Base-by-base conservation (phyloP, 1,140 invertebrate genomes). In the Cyclargus thomasi region DNA sequence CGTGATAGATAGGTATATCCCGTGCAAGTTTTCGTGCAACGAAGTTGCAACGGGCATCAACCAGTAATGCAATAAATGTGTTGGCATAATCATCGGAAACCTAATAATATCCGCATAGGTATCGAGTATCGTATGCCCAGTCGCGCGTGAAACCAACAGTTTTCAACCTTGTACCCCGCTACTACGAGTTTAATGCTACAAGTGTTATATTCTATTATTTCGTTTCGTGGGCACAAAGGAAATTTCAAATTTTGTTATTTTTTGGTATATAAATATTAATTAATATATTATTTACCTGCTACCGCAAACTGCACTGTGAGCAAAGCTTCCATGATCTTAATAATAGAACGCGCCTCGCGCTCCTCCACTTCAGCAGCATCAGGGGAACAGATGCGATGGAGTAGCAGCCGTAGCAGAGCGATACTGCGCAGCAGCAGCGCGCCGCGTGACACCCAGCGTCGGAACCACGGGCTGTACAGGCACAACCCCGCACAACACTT, bases 391-490 rank as follows among this genome's bases (percentile, higher is more conserved):
- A 91, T 70, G 22, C 72, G 69, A 36, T 86, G 73, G 59, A 92
- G 74, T 65, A 87, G 59, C 67, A 91, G 63, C 68, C 82, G 82
- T 39, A 92, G 77, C 63, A 92, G 74, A 63, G 79, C 80, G 63
- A 80, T 86, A 65, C 82, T 85, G 70, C 88, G 79, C 59, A 73
- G 22, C 36, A 89, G 76, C 66, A 80, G 75, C 2, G 23, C 17
- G 65, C 91, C 84, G 18, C 73, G 72, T 1, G 83, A 82, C 16
- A 93, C 74, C 78, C 91, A 85, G 63, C 71, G 69, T 5, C 93
- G 85, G 76, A 94, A 92, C 80, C 90, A 79, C 0, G 93, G 92
- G 70, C 93, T 93, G 76, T 91, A 92, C 8, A 93, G 71, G 20
- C 91, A 91, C 7, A 94, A 81, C 2, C 90, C 90, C 0, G 93